phyloP scores from a whole-genome alignment of 2,797 vertebrate genomes.

The Linurgus olivaceus region DNA sequence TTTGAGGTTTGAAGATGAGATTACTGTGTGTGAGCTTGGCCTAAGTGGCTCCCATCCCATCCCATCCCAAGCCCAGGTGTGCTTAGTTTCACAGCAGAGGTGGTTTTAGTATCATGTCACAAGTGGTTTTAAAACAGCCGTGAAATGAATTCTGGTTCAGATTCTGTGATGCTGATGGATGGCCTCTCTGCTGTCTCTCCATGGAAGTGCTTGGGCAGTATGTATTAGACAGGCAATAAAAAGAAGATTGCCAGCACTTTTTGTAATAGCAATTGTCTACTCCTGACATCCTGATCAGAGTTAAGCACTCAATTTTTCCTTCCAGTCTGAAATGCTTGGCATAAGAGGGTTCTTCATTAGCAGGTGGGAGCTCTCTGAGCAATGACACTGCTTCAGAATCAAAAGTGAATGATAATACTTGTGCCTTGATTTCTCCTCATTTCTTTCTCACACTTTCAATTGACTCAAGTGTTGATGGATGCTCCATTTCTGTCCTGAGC shows the following conservation, averaged over 20 bases:
- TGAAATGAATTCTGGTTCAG: background rate
- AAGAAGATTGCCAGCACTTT: background rate
- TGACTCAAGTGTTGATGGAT: background rate
- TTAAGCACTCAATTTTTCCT: background rate
- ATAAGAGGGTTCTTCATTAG: background rate
- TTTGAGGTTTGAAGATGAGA: background rate
- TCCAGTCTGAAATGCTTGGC: background rate
- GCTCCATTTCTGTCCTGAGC: background rate
- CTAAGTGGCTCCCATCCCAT: background rate
- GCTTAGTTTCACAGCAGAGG: background rate
- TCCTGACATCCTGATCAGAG: background rate
- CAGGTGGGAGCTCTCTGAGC: slow-evolving; percentile 17
- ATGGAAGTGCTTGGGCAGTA: background rate
- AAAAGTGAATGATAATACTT: background rate
- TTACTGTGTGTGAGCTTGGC: background rate
- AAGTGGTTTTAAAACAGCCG: background rate
- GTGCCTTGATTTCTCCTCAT: slow-evolving; percentile 7
- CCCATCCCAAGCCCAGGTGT: background rate
- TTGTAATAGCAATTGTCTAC: background rate
- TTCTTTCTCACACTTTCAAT: background rate
- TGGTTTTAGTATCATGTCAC: background rate
- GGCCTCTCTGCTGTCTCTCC: background rate
- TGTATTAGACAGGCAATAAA: background rate
- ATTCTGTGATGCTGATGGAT: background rate
- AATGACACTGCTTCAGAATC: background rate